These are phyloP conservation scores for Scarus forsteni DNA, from an alignment of 2,797 vertebrate genomes.

Conservation along the genomic window DNA sequence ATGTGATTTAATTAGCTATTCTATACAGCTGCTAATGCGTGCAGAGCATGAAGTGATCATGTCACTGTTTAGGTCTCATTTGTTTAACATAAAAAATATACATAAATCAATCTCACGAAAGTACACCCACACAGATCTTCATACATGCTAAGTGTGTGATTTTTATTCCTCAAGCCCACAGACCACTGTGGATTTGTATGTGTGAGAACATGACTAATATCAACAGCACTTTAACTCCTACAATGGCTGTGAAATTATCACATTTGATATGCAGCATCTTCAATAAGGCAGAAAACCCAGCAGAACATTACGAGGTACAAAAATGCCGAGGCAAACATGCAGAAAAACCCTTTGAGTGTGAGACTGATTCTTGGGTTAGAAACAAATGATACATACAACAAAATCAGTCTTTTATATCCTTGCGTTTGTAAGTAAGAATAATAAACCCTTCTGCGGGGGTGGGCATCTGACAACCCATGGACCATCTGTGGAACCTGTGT, in stretches of 20 bases:
- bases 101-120: background rate
- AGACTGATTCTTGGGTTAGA: background rate
- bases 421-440: too few relatives aligned
- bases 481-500: too few relatives aligned
- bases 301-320: background rate
- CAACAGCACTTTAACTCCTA: constrained; percentile 18
- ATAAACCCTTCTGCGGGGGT: too few relatives aligned
- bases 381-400: background rate
- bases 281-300: background rate
- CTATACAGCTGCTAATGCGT: background rate
- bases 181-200: constrained; percentile 21
- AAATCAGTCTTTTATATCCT: too few relatives aligned
- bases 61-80: constrained; percentile 3
- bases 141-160: background rate
- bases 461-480: too few relatives aligned
- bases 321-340: background rate
- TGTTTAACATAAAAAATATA: background rate
- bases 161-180: constrained; percentile 15
- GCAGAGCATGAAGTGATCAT: background rate
- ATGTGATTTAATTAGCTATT: background rate
- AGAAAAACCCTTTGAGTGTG: too few relatives aligned
- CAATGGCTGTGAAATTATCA: constrained; percentile 26
- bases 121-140: background rate
- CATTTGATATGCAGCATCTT: constrained; percentile 17
- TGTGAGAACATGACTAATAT: constrained; percentile 37